Percentiles rank a stretch among this genome's conserved stretches.
Conservation (phyloP, 2,888 invertebrate genomes). For the Holacanthella duospinosa region DNA sequence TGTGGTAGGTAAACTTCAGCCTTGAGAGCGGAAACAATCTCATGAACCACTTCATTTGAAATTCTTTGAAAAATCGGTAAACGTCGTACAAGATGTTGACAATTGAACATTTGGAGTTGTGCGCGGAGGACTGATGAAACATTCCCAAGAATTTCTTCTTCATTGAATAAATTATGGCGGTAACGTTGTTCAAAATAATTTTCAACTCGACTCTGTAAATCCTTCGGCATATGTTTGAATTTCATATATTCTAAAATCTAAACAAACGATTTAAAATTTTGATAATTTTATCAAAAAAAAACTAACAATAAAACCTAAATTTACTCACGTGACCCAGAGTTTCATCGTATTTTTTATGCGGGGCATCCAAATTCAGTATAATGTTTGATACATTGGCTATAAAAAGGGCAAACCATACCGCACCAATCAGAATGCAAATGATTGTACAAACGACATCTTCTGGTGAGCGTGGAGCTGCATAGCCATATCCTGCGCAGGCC, state of each 20-base stretch:
- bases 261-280: background rate
- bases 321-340: constrained; percentile 22
- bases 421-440: constrained; percentile 23
- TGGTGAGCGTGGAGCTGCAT: constrained; percentile 18
- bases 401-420: constrained; percentile 25
- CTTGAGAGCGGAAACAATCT: constrained; percentile 48
- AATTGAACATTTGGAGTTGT: constrained; percentile 44
- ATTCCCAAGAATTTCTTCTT: constrained; percentile 18
- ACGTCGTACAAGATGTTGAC: constrained; percentile 48
- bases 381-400: constrained; percentile 25
- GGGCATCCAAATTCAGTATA: constrained; percentile 20
- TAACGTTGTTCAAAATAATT: constrained; percentile 28
- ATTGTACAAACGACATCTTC: constrained; percentile 29
- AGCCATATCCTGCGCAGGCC: constrained; percentile 26
- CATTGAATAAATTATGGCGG: constrained; percentile 27
- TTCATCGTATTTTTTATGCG: constrained; percentile 27
- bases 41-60: constrained; percentile 45
- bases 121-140: constrained; percentile 22
- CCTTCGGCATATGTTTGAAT: constrained; percentile 27
- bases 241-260: constrained; percentile 24
- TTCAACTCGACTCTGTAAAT: constrained; percentile 23
- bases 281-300: background rate
- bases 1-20: constrained; percentile 51
- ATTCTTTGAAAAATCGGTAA: constrained; percentile 49
- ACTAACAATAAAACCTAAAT: background rate